These are phyloP conservation scores for Marronus borbonicus DNA, from an alignment of 2,888 invertebrate genomes.

Conservation along the genomic window DNA sequence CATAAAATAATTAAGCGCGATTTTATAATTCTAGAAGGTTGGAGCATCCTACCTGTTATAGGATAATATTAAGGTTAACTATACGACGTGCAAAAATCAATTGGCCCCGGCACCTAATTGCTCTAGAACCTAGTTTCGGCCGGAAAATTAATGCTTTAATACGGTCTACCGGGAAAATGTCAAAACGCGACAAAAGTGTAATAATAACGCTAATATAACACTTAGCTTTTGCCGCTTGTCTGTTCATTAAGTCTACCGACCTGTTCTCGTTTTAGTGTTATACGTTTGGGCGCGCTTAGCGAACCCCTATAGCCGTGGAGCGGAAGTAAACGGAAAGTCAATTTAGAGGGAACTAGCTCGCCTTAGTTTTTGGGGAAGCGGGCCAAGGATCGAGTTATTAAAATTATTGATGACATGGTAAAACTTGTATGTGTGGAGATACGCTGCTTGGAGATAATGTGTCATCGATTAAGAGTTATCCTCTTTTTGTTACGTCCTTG, in stretches of 20 bases:
- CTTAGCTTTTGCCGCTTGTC: conserved; percentile 11
- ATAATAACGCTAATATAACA: neutral
- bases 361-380: conserved; percentile 14
- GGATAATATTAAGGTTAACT: too few relatives aligned
- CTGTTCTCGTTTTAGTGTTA: conserved; percentile 34
- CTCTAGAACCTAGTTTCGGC: neutral
- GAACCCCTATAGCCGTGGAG: neutral
- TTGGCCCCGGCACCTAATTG: too few relatives aligned
- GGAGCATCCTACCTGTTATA: too few relatives aligned
- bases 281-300: neutral
- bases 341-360: neutral
- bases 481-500: too few relatives aligned
- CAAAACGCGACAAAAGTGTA: neutral
- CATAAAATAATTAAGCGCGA: too few relatives aligned
- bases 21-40: too few relatives aligned
- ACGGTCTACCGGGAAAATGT: conserved; percentile 15
- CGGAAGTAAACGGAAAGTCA: neutral
- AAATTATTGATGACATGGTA: conserved; percentile 19
- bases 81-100: too few relatives aligned
- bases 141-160: neutral
- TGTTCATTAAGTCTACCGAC: conserved; percentile 29
- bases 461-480: too few relatives aligned
- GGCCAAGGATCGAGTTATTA: conserved; percentile 29
- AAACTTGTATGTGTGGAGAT: neutral
- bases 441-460: too few relatives aligned